A percentile compares a stretch with the other conserved stretches of the same genome.
phyloP scores from a whole-genome alignment of 2,113 vertebrate species.

The Dasyprocta punctata region DNA sequence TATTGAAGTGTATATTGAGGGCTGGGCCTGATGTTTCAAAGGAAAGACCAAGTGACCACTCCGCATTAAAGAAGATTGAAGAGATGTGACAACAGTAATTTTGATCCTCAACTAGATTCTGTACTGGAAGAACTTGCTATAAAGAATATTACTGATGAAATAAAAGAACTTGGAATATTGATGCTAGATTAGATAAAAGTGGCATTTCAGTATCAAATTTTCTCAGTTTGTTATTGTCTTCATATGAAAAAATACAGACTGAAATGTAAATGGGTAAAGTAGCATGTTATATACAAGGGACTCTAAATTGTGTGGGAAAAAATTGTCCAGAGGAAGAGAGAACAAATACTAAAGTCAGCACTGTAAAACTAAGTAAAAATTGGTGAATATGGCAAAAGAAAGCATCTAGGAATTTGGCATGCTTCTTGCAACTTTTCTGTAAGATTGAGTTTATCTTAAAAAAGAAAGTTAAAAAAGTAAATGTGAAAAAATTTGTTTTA shows the following conservation, averaged over 20 bases:
- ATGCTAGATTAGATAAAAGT: background rate
- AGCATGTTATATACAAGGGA: background rate
- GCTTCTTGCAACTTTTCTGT: background rate
- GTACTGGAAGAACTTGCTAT: background rate
- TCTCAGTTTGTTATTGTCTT: background rate
- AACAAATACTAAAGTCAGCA: background rate
- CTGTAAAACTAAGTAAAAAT: background rate
- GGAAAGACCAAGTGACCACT: background rate
- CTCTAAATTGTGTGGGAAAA: background rate
- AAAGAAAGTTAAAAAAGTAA: background rate
- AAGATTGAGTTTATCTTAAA: conserved; percentile 34
- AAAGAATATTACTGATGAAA: background rate
- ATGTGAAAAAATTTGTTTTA: background rate
- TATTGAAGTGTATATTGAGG: background rate
- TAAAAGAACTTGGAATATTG: background rate
- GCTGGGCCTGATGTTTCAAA: background rate
- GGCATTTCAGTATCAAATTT: background rate
- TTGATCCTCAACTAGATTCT: background rate
- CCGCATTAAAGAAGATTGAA: background rate
- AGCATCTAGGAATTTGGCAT: background rate
- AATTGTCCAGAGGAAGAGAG: background rate
- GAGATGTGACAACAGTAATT: background rate
- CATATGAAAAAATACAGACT: background rate
- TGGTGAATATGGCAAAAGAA: background rate
- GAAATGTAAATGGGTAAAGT: background rate